These are phyloP conservation scores for Epiblema foenella DNA, from an alignment of 2,888 invertebrate genomes.

Conservation along the genomic window DNA sequence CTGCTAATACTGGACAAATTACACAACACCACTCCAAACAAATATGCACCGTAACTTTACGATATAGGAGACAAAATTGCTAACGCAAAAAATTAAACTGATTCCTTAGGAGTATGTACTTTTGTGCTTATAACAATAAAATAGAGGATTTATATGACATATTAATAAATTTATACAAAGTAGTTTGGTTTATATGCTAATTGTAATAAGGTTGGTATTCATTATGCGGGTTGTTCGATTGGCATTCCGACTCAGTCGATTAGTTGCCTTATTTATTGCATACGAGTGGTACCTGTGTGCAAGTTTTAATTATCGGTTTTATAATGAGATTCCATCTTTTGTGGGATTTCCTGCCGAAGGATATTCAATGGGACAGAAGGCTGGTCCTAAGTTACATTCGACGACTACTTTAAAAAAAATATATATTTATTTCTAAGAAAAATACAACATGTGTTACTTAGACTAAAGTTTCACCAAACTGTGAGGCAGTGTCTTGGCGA, in stretches of 20 bases:
- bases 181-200: conserved; percentile 10
- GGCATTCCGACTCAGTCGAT: conserved; percentile 4
- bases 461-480: too few relatives aligned
- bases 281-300: conserved; percentile 4
- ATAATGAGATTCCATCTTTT: conserved; percentile 18
- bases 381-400: too few relatives aligned
- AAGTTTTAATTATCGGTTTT: conserved; percentile 27
- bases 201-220: conserved; percentile 9
- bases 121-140: conserved; percentile 21
- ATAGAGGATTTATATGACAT: conserved; percentile 30
- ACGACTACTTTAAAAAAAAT: too few relatives aligned
- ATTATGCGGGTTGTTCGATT: not conserved
- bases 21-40: not conserved
- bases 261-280: conserved; percentile 22
- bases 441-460: too few relatives aligned
- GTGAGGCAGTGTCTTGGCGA: too few relatives aligned
- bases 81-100: not conserved
- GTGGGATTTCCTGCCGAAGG: not conserved
- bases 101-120: not conserved
- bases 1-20: conserved; percentile 35
- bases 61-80: not conserved
- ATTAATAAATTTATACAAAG: conserved; percentile 7
- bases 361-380: not conserved
- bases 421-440: too few relatives aligned
- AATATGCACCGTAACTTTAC: not conserved